A percentile compares a stretch with the other conserved stretches of the same genome.
These are phyloP conservation scores for Poicephalus meyeri DNA, from an alignment of 2,113 vertebrate genomes.

Conservation along the genomic window DNA sequence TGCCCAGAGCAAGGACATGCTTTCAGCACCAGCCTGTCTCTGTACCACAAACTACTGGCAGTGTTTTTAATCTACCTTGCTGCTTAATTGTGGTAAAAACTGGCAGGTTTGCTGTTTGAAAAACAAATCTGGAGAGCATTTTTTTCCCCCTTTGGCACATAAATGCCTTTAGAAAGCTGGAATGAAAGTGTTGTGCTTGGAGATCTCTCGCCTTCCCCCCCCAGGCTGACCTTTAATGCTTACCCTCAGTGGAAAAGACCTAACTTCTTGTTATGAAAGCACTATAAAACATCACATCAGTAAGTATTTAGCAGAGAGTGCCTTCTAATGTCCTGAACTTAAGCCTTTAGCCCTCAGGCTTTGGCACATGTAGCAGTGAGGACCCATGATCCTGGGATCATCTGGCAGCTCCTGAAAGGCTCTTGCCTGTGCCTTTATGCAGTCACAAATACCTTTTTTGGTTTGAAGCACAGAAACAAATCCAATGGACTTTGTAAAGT, in stretches of 20 bases:
- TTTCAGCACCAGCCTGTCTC: neutral
- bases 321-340: neutral
- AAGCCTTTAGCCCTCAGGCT: neutral
- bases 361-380: neutral
- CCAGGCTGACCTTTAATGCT: neutral
- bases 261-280: neutral
- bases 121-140: neutral
- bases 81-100: neutral
- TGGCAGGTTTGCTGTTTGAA: neutral
- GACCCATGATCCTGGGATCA: neutral
- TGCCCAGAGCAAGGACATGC: neutral
- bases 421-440: neutral
- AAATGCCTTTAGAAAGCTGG: neutral
- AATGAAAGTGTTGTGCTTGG: neutral
- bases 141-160: neutral
- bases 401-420: neutral
- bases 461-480: neutral
- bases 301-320: neutral
- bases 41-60: neutral
- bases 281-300: neutral
- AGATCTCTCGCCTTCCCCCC: neutral
- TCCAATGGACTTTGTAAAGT: rapidly evolving
- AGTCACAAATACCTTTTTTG: neutral
- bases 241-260: neutral
- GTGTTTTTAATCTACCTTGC: neutral